Evolutionary conservation across 2,113 vertebrate species (phyloP), one percentile per base, ranked within the genome.

Genomic region (Eurystomus gularis): DNA sequence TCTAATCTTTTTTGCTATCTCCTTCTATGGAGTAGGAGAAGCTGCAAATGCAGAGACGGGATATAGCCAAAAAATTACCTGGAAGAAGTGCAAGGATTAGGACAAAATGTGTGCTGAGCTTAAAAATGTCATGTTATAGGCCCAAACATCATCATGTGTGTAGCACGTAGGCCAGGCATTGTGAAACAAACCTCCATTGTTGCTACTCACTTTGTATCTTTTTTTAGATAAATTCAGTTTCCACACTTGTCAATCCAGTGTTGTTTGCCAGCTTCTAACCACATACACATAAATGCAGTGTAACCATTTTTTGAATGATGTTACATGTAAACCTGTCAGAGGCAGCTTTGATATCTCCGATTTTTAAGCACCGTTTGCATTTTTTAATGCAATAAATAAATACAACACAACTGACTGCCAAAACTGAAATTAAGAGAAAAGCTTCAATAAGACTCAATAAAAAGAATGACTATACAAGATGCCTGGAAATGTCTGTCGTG

Each of bases 251-350:
- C 93, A 97, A 55, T 89, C 80, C 31, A 28, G 39, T 55, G 83
- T 33, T 93, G 81, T 82, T 75, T 69, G n/a, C 73, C 39, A 76
- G 29, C 61, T 64, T 87, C 48, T 58, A 71, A 68, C 33, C 33
- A 79, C 65, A 52, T 17, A 44, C 64, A 44, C 64, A 40, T 4
- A 5, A 94, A 76, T 68, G 77, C 69, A 48, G 29, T 25, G 69
- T n/a, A 91, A 91, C 72, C 25, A 0, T 35, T 91, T 92, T 93
- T 55, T 39, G 35, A 78, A 71, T 64, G 69, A 51, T 69, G 52
- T 55, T 91, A 18, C 83, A 83, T 89, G 77, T 64, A 95, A 93
- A 89, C 29, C 42, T 96, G 93, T 71, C 89, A 86, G 86, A 64
- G 90, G 19, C 17, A 71, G 33, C 8, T 89, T 48, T 91, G 65